Evolutionary conservation across 1,140 invertebrate genomes (phyloP), one percentile per base, ranked within the genome.

Genomic region (Diploscapter pachys): DNA sequence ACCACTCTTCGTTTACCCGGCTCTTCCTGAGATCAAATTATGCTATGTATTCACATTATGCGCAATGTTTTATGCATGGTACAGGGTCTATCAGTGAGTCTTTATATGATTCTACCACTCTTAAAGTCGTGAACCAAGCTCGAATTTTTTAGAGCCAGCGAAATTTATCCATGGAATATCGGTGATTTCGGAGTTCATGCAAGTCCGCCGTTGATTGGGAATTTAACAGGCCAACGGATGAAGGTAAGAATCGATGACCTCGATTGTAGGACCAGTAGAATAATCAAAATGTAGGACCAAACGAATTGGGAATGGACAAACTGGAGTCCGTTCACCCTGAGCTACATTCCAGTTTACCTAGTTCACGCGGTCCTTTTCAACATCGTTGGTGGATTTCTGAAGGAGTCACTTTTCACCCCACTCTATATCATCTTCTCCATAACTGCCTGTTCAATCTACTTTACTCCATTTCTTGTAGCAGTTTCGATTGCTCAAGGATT

Each of bases 291-390:
- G 5, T 66, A 84, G 84, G 83, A 85, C 67, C 80, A 80, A 56
- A 76, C 78, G 5, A 84, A 85, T 69, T 85, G 84, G 84, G 83
- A 85, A 74, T 85, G 83, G 83, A 73, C 63, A 31, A 52, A 79
- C 8, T 85, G 83, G 83, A 56, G 73, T 11, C 84, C 84, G 6
- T 78, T 83, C 57, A 84, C 84, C 0, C 55, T 79, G 2, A 56
- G 62, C 3, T 79, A 79, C 62, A 51, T 85, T 6, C 82, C 83
- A 11, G 76, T 76, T 61, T 75, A 83, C 11, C 11, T 81, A 0
- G 64, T 62, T 0, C 81, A 85, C 68, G 78, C 79, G 9, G 4
- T 83, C 0, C n/a, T 86, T 5, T 85, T 85, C 71, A 85, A 85
- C 76, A n/a, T 83, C 48, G 63, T 65, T 5, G 68, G 65, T 4